Conservation (phyloP, 2,888 invertebrate species). For the Ochropleura plecta region DNA sequence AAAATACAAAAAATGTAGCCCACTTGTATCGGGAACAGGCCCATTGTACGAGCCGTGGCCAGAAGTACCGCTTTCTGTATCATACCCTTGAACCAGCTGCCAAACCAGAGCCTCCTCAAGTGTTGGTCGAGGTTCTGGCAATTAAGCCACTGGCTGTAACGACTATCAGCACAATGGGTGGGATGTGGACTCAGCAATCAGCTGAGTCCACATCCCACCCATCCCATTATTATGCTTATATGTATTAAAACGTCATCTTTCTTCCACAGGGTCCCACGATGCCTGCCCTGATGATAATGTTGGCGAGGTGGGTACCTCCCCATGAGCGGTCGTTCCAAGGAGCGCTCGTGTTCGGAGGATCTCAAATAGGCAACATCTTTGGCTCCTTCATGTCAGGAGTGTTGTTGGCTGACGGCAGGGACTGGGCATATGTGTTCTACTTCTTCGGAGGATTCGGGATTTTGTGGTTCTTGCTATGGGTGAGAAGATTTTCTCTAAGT, state of each 20-base stretch:
- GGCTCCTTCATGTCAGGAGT: conserved; percentile 89
- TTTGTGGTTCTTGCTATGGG: conserved; percentile 89
- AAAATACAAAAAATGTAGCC: too few relatives aligned
- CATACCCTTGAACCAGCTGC: too few relatives aligned
- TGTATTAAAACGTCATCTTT: not conserved
- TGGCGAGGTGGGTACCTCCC: conserved; percentile 92
- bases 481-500: conserved; percentile 63
- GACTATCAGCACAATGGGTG: too few relatives aligned
- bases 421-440: conserved; percentile 91
- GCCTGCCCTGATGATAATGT: conserved; percentile 92
- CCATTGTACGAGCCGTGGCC: too few relatives aligned
- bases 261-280: conserved; percentile 93
- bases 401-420: conserved; percentile 85
- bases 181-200: too few relatives aligned
- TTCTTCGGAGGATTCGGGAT: conserved; percentile 90
- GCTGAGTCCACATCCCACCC: too few relatives aligned
- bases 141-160: too few relatives aligned
- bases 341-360: conserved; percentile 91
- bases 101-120: too few relatives aligned
- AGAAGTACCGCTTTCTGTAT: too few relatives aligned
- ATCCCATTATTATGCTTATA: too few relatives aligned
- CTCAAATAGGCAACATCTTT: conserved; percentile 90
- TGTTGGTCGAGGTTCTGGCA: too few relatives aligned
- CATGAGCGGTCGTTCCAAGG: conserved; percentile 90
- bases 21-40: too few relatives aligned